Evolutionary conservation across 2,113 vertebrate species (phyloP).

Genomic region (Aplodontia rufa): DNA sequence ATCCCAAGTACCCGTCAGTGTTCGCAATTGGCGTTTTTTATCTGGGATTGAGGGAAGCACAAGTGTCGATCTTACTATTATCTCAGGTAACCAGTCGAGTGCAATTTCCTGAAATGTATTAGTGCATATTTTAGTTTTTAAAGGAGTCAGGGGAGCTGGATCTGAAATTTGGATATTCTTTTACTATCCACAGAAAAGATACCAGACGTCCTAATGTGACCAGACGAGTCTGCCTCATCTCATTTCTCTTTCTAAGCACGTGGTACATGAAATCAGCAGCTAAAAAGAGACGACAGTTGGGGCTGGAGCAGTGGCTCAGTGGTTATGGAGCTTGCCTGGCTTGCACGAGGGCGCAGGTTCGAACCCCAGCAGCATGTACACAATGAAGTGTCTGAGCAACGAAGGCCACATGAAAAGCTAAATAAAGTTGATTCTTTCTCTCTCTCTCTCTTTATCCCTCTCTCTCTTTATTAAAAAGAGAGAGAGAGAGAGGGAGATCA

Average conservation of each 20-base stretch:
- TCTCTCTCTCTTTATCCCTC: no score
- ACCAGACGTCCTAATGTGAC: not conserved
- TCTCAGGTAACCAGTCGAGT: not conserved
- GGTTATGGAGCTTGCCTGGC: no score
- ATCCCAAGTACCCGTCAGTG: not conserved
- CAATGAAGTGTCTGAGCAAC: no score
- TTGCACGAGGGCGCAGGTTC: no score
- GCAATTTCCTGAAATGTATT: not conserved
- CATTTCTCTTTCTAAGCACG: not conserved
- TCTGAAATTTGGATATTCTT: slow-evolving; percentile 1
- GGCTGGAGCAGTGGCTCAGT: no score
- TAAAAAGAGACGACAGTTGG: no score
- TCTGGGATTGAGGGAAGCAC: not conserved
- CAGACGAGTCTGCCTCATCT: not conserved
- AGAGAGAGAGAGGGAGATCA: no score
- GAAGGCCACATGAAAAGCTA: no score
- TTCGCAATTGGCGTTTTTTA: not conserved
- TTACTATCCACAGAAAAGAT: not conserved
- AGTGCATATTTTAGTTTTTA: slow-evolving; percentile 3
- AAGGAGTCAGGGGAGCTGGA: not conserved
- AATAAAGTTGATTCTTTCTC: no score
- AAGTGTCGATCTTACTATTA: slow-evolving; percentile 10
- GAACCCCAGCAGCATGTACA: no score
- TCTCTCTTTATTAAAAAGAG: no score
- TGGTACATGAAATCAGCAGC: not conserved